Conservation (phyloP, 2,888 invertebrate genomes). For the Cheilosia pagana region DNA sequence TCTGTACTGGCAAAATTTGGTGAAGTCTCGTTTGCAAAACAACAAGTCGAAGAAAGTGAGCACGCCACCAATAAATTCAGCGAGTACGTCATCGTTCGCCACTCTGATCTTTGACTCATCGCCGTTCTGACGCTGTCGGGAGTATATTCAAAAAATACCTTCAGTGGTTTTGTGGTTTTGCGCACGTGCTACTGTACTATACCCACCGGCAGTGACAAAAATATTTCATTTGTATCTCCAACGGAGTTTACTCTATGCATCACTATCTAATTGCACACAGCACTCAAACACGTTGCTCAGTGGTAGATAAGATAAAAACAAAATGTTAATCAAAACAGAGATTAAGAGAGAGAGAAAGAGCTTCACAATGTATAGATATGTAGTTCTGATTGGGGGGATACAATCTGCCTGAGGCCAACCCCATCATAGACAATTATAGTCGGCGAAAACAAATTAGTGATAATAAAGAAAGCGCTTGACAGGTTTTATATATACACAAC, state of each 20-base stretch:
- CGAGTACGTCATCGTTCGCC: background rate
- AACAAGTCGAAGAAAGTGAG: constrained; percentile 24
- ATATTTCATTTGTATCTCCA: background rate
- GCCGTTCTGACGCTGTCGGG: background rate
- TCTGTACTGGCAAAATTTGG: background rate
- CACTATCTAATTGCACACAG: constrained; percentile 33
- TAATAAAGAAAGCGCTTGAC: constrained; percentile 8
- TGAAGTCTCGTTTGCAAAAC: constrained; percentile 5
- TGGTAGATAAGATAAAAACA: constrained; percentile 29
- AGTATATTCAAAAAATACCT: background rate
- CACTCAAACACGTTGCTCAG: constrained; percentile 25
- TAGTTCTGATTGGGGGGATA: background rate
- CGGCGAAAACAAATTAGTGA: background rate
- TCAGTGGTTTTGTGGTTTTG: constrained; percentile 17
- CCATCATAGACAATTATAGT: background rate
- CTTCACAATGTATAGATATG: background rate
- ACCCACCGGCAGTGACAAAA: background rate
- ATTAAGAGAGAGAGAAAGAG: background rate
- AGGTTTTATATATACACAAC: constrained; percentile 4
- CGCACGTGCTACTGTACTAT: constrained; percentile 3
- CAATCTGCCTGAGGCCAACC: background rate
- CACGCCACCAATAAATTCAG: constrained; percentile 50
- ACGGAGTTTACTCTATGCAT: background rate
- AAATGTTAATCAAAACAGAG: constrained; percentile 12
- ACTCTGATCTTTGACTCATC: constrained; percentile 33